These are phyloP conservation scores for Cetonia aurata DNA, from an alignment of 2,888 invertebrate genomes.

Conservation along the genomic window DNA sequence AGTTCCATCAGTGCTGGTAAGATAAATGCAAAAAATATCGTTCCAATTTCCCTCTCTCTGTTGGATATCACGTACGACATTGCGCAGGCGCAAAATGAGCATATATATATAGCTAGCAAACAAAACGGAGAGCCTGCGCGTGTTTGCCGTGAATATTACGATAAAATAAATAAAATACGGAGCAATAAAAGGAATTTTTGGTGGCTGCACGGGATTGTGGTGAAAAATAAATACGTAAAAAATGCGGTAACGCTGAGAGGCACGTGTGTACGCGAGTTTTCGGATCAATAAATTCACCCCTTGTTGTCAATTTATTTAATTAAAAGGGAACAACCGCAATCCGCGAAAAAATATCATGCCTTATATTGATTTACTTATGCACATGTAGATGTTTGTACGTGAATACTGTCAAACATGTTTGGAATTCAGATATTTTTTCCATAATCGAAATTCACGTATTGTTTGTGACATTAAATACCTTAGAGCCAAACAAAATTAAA, in stretches of 20 bases:
- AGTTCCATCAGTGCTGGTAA: constrained; percentile 40
- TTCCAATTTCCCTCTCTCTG: constrained; percentile 1
- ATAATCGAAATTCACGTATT: too few species aligned
- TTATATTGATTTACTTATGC: too few species aligned
- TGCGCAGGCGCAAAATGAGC: too few species aligned
- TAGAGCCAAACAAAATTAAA: too few species aligned
- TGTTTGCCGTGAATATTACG: constrained; percentile 11
- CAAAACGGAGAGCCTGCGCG: too few species aligned
- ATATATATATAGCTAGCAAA: too few species aligned
- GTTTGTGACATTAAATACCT: too few species aligned
- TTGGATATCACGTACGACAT: constrained; percentile 3
- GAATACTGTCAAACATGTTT: too few species aligned
- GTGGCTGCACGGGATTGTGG: not conserved
- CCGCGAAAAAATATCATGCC: not conserved
- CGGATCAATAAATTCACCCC: constrained; percentile 6
- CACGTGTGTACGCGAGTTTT: not conserved
- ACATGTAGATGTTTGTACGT: too few species aligned
- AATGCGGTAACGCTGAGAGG: not conserved
- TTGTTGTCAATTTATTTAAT: constrained; percentile 24
- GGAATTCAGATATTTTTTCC: too few species aligned
- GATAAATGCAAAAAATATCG: constrained; percentile 42
- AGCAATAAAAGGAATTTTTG: constrained; percentile 29
- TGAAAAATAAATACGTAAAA: constrained; percentile 2
- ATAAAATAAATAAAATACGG: constrained; percentile 34
- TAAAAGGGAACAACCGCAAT: not conserved